Percentiles rank a stretch among this genome's conserved stretches.
phyloP scores from a whole-genome alignment of 1,140 invertebrate species.

The Drosophila biarmipes region DNA sequence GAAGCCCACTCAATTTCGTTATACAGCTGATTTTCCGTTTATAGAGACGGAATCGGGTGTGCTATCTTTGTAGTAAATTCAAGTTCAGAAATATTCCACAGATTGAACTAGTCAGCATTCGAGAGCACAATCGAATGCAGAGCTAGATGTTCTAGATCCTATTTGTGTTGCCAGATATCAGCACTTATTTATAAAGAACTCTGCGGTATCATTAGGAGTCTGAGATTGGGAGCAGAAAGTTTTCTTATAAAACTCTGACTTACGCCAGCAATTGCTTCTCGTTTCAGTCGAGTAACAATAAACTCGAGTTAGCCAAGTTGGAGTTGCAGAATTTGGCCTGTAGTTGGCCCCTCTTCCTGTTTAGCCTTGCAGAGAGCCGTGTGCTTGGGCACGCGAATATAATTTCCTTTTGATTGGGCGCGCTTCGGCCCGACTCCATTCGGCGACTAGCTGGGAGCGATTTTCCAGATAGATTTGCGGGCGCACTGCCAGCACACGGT shows the following conservation, averaged over 20 bases:
- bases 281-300: not conserved
- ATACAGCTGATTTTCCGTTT: constrained; percentile 12
- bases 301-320: not conserved
- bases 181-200: not conserved
- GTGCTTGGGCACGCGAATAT: constrained; percentile 67
- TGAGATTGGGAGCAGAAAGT: not conserved
- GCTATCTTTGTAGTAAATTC: not conserved
- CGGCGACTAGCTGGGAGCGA: constrained; percentile 41
- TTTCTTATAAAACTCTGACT: constrained; percentile 9
- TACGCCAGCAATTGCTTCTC: not conserved
- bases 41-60: constrained; percentile 2
- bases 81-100: not conserved
- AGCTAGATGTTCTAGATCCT: too few relatives aligned
- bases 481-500: constrained; percentile 62
- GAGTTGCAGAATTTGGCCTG: constrained; percentile 7
- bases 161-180: too few relatives aligned
- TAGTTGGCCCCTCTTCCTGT: constrained; percentile 19
- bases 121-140: too few relatives aligned
- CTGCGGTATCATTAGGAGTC: not conserved
- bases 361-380: constrained; percentile 11
- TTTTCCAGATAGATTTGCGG: constrained; percentile 62
- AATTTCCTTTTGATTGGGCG: constrained; percentile 78
- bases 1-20: constrained; percentile 25
- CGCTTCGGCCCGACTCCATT: constrained; percentile 50
- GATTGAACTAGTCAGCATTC: not conserved